Evolutionary conservation across 2,888 invertebrate species (phyloP).

Genomic region (Phortica magna): DNA sequence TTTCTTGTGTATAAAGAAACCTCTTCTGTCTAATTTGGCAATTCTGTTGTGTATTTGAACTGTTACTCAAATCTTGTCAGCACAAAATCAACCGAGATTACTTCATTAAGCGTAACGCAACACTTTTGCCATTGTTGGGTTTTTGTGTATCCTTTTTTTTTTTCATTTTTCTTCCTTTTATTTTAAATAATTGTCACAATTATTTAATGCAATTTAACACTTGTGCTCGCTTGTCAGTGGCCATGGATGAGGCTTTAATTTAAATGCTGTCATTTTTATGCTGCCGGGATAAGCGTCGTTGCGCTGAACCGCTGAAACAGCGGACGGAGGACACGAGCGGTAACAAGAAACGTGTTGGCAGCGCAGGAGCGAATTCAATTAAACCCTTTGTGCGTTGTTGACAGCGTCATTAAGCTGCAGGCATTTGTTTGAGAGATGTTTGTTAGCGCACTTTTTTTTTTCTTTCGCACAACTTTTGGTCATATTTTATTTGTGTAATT

Average conservation of each 20-base stretch:
- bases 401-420: slow-evolving; percentile 66
- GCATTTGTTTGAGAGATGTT: slow-evolving; percentile 49
- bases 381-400: slow-evolving; percentile 46
- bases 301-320: slow-evolving; percentile 23
- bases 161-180: slow-evolving; percentile 47
- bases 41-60: no score
- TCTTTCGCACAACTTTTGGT: neutral
- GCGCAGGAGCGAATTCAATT: neutral
- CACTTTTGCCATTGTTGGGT: neutral
- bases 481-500: neutral
- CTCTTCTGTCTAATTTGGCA: no score
- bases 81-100: neutral
- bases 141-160: slow-evolving; percentile 42
- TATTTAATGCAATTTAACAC: slow-evolving; percentile 70
- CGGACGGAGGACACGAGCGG: neutral
- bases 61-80: neutral
- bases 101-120: slow-evolving; percentile 7
- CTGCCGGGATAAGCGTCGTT: slow-evolving; percentile 61
- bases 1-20: no score
- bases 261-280: slow-evolving; percentile 63
- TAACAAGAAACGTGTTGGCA: neutral
- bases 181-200: slow-evolving; percentile 70
- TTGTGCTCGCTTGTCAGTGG: slow-evolving; percentile 45
- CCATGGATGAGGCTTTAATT: neutral
- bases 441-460: slow-evolving; percentile 10